Conservation (phyloP, 64 coral and sea anemone genomes). For the Porites australiensis region DNA sequence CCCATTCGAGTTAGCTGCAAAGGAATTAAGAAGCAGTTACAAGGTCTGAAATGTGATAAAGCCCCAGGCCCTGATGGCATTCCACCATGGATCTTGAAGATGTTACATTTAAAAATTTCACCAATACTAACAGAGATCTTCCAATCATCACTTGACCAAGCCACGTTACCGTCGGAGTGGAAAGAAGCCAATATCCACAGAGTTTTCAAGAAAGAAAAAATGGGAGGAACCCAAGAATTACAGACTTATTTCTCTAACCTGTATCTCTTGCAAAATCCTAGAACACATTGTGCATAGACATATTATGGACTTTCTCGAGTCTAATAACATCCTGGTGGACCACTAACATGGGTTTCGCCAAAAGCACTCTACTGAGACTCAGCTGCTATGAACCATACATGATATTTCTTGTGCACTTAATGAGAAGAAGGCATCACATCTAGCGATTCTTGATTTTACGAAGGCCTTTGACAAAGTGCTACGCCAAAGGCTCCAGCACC, state of each 20-base stretch:
- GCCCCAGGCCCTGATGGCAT: conserved; percentile 45
- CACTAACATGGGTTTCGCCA: neutral
- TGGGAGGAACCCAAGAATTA: neutral
- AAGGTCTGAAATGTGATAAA: conserved; percentile 23
- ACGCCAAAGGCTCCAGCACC: no score
- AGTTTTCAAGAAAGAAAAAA: neutral
- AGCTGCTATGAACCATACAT: conserved; percentile 39
- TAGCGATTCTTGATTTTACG: no score
- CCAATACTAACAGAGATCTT: conserved; percentile 56
- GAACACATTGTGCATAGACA: conserved; percentile 50
- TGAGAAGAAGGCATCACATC: no score
- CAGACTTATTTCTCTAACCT: neutral
- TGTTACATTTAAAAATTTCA: conserved; percentile 41
- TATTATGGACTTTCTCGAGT: neutral
- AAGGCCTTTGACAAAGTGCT: no score
- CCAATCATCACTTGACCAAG: conserved; percentile 25
- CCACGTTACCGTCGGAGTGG: neutral
- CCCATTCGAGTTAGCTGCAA: conserved; percentile 38
- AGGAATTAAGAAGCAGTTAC: conserved; percentile 56
- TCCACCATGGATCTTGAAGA: conserved; percentile 42
- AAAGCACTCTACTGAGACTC: neutral
- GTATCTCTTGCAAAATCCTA: neutral
- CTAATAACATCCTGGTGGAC: conserved; percentile 8
- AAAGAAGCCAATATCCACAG: conserved; percentile 17
- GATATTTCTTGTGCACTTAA: neutral